phyloP scores from a whole-genome alignment of 2,797 vertebrate species.

The Margarornis squamiger region DNA sequence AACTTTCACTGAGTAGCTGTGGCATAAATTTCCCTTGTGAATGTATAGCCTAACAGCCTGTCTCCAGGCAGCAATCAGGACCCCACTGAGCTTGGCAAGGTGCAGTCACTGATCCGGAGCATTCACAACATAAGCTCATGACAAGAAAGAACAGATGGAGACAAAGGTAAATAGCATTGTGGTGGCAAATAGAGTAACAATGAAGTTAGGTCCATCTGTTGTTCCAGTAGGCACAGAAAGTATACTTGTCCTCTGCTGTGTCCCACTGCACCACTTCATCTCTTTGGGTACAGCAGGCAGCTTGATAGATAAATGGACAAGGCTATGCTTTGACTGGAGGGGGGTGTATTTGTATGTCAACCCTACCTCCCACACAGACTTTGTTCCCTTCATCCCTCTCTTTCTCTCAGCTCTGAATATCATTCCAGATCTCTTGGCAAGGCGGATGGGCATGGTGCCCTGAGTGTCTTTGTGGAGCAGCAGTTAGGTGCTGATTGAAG shows the following conservation, averaged over 20 bases:
- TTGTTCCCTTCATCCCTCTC: not conserved
- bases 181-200: conserved; percentile 10
- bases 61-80: conserved; percentile 45
- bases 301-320: not conserved
- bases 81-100: conserved; percentile 29
- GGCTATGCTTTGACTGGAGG: not conserved
- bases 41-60: conserved; percentile 8
- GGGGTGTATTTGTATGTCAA: not conserved
- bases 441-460: not conserved
- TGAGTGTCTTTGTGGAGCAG: not conserved
- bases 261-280: not conserved
- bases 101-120: conserved; percentile 22
- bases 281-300: not conserved
- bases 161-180: conserved; percentile 45
- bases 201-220: conserved; percentile 50
- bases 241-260: not conserved
- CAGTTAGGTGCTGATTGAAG: not conserved
- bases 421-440: conserved; percentile 1
- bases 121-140: conserved; percentile 45
- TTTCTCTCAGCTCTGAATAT: not conserved
- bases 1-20: not conserved
- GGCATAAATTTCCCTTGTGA: conserved; percentile 10
- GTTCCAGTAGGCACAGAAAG: conserved; percentile 10
- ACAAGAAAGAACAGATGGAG: conserved; percentile 58
- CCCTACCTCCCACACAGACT: not conserved